These are phyloP conservation scores for Elegia similella DNA, from an alignment of 2,888 invertebrate species.

Conservation along the genomic window DNA sequence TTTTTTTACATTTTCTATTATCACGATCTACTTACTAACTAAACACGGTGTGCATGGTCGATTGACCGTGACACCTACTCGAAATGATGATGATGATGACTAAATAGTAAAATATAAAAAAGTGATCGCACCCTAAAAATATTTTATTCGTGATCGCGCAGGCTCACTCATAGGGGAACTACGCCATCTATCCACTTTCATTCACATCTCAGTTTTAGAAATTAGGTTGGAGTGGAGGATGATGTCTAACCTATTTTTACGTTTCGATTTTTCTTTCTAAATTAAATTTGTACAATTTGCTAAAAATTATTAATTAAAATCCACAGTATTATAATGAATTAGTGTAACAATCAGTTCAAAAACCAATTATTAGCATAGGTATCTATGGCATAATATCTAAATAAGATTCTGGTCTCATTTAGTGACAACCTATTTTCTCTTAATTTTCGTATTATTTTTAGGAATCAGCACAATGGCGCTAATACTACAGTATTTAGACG, in stretches of 20 bases:
- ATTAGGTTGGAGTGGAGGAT: slow-evolving; percentile 16
- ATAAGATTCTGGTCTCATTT: slow-evolving; percentile 10
- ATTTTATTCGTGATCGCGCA: no score
- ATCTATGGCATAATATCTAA: slow-evolving; percentile 2
- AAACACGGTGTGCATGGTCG: no score
- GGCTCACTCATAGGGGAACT: no score
- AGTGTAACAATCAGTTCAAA: neutral
- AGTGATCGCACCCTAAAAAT: no score
- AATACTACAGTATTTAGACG: slow-evolving; percentile 89
- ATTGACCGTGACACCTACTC: no score
- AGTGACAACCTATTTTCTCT: slow-evolving; percentile 17
- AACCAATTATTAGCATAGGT: neutral
- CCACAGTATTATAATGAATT: slow-evolving; percentile 12
- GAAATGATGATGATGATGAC: no score
- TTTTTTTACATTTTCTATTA: no score
- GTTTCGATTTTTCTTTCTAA: slow-evolving; percentile 23
- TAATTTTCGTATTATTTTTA: slow-evolving; percentile 53
- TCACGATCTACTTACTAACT: no score
- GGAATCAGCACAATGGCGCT: slow-evolving; percentile 86
- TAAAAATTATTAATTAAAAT: slow-evolving; percentile 12
- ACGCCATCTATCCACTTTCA: slow-evolving; percentile 23
- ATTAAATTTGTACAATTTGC: neutral
- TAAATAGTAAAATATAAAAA: no score
- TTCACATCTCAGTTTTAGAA: slow-evolving; percentile 20
- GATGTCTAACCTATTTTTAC: slow-evolving; percentile 25